These are phyloP conservation scores for Mesitornis unicolor DNA, from an alignment of 2,113 vertebrate species.

Conservation along the genomic window DNA sequence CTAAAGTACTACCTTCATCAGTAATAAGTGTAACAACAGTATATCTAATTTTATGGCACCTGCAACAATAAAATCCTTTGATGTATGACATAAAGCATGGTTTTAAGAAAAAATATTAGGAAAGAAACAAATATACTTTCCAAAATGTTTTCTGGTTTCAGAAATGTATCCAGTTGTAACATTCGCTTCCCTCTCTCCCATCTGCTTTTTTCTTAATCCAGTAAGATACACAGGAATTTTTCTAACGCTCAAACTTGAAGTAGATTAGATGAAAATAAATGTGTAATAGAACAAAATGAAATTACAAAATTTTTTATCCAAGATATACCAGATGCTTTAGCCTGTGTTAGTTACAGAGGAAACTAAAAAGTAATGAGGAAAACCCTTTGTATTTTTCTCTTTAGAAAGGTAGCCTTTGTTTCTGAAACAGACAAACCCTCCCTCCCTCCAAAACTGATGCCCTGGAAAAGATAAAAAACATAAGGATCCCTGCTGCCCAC, in stretches of 20 bases:
- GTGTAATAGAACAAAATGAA: background rate
- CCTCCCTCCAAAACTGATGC: background rate
- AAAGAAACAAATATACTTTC: background rate
- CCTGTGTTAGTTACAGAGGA: background rate
- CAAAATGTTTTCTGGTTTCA: background rate
- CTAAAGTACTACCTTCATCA: background rate
- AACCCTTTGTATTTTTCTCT: background rate
- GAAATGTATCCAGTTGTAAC: background rate
- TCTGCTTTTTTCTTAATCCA: background rate
- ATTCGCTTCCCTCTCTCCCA: background rate
- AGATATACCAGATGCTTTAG: background rate
- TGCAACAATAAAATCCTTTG: background rate
- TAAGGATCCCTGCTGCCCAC: background rate
- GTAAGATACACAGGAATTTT: background rate
- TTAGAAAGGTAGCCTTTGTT: background rate
- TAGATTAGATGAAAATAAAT: background rate
- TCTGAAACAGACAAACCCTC: background rate
- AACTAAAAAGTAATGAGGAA: background rate
- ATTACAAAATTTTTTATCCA: background rate
- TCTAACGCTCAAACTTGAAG: background rate
- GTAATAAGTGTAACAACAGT: background rate
- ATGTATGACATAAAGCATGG: background rate
- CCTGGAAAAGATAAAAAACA: constrained; percentile 13
- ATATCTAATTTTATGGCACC: background rate
- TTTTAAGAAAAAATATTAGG: background rate